Base-by-base conservation (phyloP, 2,888 invertebrate species). In the Myopa testacea region DNA sequence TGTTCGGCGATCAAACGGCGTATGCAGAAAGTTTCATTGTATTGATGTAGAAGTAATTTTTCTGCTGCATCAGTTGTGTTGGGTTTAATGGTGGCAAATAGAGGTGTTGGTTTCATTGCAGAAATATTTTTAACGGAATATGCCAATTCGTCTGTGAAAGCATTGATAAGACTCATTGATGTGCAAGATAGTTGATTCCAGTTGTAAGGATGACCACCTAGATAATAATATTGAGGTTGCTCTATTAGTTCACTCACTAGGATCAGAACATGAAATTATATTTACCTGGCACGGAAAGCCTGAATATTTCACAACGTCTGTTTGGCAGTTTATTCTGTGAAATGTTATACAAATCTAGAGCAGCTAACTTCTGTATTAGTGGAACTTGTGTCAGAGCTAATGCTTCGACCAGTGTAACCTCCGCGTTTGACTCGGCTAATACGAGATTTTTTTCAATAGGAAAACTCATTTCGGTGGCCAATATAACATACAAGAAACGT, bases 151-250 rank as follows among this genome's bases (percentile, higher is more conserved):
- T 91, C 91, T 4, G 92, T 92, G 82, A 94, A 95, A 63, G 91
- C 91, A 80, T 92, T 92, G 4, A 96, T 90, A 0, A 93, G 89
- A 52, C 88, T 87, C 12, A 95, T 86, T 85, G 93, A 93, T 82
- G 92, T 92, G 78, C 92, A 92, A 68, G 84, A 85, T 12, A 96
- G 87, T 81, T 92, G 91, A 84, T 93, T 95, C 97, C 97, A 97
- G 85, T 95, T 95, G 84, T 95, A 93, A 0, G 97, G 96, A 88
- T 96, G 96, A 50, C 96, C 96, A 34, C 96, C 83, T 83, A 50
- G 34, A 65, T 37, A 45, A 50, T 8, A 68, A 50, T 10, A 45
- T 55, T 45, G 34, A 12, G 73, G 4, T 34, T 55, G 34, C 12
- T 38, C 37, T 37, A 67, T 67, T 38, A 10, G 8, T 63, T 63